Evolutionary conservation across 2,113 vertebrate genomes (phyloP).

Genomic region (Tricholaema leucomelas): DNA sequence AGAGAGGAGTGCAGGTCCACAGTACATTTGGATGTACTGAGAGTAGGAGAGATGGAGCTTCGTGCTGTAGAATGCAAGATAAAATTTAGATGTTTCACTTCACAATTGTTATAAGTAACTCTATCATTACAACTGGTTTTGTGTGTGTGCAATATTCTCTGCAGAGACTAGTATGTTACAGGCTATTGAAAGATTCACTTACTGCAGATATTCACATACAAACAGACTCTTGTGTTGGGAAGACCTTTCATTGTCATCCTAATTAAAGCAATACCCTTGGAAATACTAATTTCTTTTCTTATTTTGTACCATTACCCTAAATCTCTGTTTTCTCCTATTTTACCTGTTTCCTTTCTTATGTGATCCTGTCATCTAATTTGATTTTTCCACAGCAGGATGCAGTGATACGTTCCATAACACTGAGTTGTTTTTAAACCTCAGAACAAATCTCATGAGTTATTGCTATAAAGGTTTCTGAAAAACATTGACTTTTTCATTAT

Average conservation of each 20-base stretch:
- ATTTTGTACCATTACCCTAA: not conserved
- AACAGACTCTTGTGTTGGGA: not conserved
- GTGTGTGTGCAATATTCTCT: not conserved
- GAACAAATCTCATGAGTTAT: not conserved
- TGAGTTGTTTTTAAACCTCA: not conserved
- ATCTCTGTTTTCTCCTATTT: not conserved
- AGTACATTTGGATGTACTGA: fast-evolving
- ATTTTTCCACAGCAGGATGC: not conserved
- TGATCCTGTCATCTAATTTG: not conserved
- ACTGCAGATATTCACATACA: not conserved
- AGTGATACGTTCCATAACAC: not conserved
- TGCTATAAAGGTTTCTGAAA: not conserved
- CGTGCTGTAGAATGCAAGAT: not conserved
- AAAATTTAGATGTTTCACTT: not conserved
- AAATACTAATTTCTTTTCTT: not conserved
- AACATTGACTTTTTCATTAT: not conserved
- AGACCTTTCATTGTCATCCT: not conserved
- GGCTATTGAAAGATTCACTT: not conserved
- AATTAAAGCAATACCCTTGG: not conserved
- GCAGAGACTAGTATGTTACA: not conserved
- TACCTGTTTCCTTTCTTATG: not conserved
- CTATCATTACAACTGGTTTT: not conserved
- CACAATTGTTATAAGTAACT: not conserved
- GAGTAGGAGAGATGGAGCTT: not conserved
- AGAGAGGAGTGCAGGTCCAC: not conserved